Base-by-base conservation (phyloP, 2,797 vertebrate genomes). In the Lacerta viridis region DNA sequence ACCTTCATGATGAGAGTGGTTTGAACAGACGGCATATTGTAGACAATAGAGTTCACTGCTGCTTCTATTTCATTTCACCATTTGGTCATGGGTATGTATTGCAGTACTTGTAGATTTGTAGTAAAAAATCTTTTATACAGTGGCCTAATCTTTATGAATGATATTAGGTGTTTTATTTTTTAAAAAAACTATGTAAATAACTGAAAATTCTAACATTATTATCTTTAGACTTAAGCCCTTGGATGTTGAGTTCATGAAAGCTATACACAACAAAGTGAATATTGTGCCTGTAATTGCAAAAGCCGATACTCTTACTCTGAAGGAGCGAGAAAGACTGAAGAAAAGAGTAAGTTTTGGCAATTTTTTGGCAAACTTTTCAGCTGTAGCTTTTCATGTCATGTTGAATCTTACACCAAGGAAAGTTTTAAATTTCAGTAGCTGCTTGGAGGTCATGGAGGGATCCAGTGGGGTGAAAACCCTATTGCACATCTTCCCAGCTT, bases 171-270 rank as follows among this genome's bases (percentile, higher is more conserved):
- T 64, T 64, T 64, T 64, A 64, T 64, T 64, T 64, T 64, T 64
- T 33, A 33, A 23, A 64, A 64, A 61, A 64, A 64, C 5, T 64
- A 23, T 64, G 61, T 64, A 64, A 23, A 61, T 61, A 41, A 39
- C 39, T 80, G 36, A 41, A n/a, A 61, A 78, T 29, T 50, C 43
- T 72, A 55, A 74, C 18, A 15, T 3, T 15, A 7, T 39, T 74
- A 33, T 78, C 93, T 94, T 79, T 91, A 99, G 99, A 41, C 96
- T 99, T 87, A 99, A 99, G 93, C 99, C 99, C 36, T 95, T 99
- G 94, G 99, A 99, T 83, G 98, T 99, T 82, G 98, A 99, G 87
- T 99, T 99, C 92, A 99, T 99, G 99, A 99, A 99, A 97, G 99
- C 99, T 50, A 98, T 99, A 93, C 99, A 99, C 97, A 99, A 99